A percentile compares a stretch with the other conserved stretches of the same genome.
Evolutionary conservation across 2,113 vertebrate genomes (phyloP).

Genomic region (Penelope pileata): DNA sequence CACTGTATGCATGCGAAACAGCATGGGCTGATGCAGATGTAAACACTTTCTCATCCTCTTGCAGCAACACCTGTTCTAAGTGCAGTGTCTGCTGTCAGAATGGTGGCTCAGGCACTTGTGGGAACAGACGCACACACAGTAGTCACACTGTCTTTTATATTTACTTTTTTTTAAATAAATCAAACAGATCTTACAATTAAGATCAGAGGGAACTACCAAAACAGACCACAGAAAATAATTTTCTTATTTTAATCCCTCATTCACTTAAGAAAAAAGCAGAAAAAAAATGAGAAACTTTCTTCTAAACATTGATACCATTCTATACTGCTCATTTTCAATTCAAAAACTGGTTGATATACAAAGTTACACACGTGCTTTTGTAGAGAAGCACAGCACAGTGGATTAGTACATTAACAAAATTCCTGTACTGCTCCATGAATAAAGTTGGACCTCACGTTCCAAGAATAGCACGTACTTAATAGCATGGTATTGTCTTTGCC

Average conservation of each 20-base stretch:
- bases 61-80: neutral
- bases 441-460: neutral
- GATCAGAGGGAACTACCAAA: neutral
- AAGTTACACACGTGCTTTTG: neutral
- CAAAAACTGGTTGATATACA: neutral
- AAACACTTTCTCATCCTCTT: neutral
- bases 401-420: slow-evolving; percentile 1
- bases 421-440: neutral
- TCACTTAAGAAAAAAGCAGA: neutral
- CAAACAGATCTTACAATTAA: neutral
- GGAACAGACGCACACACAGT: neutral
- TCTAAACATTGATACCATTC: neutral
- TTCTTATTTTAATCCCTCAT: neutral
- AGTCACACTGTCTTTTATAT: neutral
- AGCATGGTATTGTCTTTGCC: neutral
- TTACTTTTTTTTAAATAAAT: neutral
- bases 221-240: neutral
- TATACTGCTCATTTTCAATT: neutral
- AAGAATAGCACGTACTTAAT: neutral
- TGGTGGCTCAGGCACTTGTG: accelerated
- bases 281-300: neutral
- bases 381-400: neutral
- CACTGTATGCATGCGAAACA: accelerated
- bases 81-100: neutral
- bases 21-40: neutral